Percentiles rank a stretch among this genome's conserved stretches.
Evolutionary conservation across 2,888 invertebrate species (phyloP).

Genomic region (Cordylochernes scorpioides): DNA sequence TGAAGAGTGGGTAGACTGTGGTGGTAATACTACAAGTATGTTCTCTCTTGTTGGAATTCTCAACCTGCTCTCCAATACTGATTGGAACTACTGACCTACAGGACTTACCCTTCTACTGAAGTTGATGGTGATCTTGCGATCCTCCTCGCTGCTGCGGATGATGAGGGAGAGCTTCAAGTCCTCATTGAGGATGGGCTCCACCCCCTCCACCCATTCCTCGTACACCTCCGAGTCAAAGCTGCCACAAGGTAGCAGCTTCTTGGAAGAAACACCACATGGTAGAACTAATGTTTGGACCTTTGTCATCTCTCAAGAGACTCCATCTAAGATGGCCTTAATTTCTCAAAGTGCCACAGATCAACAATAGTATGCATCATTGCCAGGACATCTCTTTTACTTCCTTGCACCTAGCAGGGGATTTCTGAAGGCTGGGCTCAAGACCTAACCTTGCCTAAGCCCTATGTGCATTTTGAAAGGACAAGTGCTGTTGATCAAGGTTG

Average conservation of each 20-base stretch:
- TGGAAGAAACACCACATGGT: too few species aligned
- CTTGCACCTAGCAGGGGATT: too few species aligned
- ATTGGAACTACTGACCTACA: background rate
- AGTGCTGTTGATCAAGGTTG: too few species aligned
- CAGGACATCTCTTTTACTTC: too few species aligned
- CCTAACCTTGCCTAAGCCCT: too few species aligned
- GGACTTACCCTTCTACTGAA: constrained; percentile 42
- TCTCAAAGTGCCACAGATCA: too few species aligned
- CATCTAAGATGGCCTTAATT: too few species aligned
- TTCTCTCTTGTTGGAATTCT: background rate
- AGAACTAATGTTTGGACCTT: too few species aligned
- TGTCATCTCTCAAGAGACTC: too few species aligned
- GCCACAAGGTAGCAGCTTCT: background rate
- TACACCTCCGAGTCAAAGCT: constrained; percentile 43
- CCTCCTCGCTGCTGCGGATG: constrained; percentile 26
- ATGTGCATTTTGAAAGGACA: too few species aligned
- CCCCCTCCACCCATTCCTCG: constrained; percentile 43
- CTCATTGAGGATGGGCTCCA: constrained; percentile 41
- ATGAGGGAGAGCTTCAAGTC: constrained; percentile 51
- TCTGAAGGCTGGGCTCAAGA: too few species aligned
- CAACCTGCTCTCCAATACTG: background rate
- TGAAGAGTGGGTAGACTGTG: background rate
- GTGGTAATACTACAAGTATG: constrained; percentile 1
- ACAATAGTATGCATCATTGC: too few species aligned
- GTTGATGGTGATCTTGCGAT: constrained; percentile 47